These are phyloP conservation scores for Manduca sexta DNA, from an alignment of 1,140 invertebrate genomes.

Conservation along the genomic window DNA sequence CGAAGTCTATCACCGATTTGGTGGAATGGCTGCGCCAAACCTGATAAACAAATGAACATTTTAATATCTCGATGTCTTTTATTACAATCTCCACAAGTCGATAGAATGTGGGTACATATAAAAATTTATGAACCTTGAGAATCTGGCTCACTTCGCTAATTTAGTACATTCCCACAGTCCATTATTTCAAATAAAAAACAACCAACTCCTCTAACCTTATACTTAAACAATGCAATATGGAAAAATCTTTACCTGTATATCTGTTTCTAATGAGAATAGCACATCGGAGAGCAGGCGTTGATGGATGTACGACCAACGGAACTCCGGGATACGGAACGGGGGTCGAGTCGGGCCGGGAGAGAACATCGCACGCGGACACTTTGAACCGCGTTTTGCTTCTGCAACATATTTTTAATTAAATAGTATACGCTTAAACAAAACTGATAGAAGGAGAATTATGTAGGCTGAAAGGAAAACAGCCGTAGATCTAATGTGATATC, in stretches of 20 bases:
- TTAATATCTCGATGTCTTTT: not conserved
- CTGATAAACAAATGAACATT: constrained; percentile 24
- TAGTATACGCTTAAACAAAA: too few species aligned
- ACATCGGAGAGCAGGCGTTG: constrained; percentile 97
- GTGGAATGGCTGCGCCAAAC: constrained; percentile 92
- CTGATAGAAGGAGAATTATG: too few species aligned
- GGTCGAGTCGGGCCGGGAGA: constrained; percentile 95
- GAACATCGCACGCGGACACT: constrained; percentile 86
- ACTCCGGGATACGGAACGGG: constrained; percentile 99
- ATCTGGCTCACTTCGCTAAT: too few species aligned
- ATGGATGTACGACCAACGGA: constrained; percentile 99
- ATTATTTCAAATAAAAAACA: too few species aligned
- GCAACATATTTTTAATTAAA: too few species aligned
- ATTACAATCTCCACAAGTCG: too few species aligned
- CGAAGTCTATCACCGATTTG: constrained; percentile 97
- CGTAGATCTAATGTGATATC: too few species aligned
- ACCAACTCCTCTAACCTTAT: too few species aligned
- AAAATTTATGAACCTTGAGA: too few species aligned
- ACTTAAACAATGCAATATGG: too few species aligned
- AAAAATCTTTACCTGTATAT: constrained; percentile 85
- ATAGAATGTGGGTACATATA: not conserved
- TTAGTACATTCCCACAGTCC: too few species aligned
- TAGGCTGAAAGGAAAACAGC: too few species aligned
- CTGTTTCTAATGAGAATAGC: constrained; percentile 96
- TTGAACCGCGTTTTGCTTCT: constrained; percentile 58